phyloP scores from a whole-genome alignment of 2,113 vertebrate genomes.

The Neofelis nebulosa region DNA sequence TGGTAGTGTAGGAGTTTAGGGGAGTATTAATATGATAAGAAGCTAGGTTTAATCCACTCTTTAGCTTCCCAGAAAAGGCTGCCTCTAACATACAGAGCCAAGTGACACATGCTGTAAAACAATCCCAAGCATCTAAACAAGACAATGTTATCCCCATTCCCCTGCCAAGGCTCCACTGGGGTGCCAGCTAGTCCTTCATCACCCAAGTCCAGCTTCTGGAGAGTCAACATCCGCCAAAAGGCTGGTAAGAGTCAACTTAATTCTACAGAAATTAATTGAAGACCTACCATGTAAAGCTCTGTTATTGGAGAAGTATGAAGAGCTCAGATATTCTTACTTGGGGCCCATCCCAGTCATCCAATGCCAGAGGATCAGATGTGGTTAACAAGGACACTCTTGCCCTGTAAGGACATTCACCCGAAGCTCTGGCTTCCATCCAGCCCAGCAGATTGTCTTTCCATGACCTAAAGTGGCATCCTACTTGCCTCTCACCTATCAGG shows the following conservation, averaged over 20 bases:
- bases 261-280: background rate
- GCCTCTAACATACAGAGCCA: background rate
- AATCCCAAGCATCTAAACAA: constrained; percentile 53
- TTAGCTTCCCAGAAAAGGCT: constrained; percentile 21
- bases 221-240: background rate
- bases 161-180: background rate
- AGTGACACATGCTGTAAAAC: constrained; percentile 38
- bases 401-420: background rate
- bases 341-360: background rate
- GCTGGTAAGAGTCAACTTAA: background rate
- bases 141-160: background rate
- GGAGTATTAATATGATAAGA: background rate
- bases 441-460: constrained; percentile 41
- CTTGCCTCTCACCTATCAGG: constrained; percentile 2
- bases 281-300: background rate
- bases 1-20: background rate
- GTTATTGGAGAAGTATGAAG: background rate
- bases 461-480: constrained; percentile 49
- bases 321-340: background rate
- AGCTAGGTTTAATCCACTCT: background rate
- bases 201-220: background rate
- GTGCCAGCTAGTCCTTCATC: background rate
- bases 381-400: constrained; percentile 42
- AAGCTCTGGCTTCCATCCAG: constrained; percentile 28
- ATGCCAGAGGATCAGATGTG: background rate